Percentiles rank a stretch among this genome's conserved stretches.
These are phyloP conservation scores for Gallinago media DNA, from an alignment of 2,113 vertebrate species.

Conservation along the genomic window DNA sequence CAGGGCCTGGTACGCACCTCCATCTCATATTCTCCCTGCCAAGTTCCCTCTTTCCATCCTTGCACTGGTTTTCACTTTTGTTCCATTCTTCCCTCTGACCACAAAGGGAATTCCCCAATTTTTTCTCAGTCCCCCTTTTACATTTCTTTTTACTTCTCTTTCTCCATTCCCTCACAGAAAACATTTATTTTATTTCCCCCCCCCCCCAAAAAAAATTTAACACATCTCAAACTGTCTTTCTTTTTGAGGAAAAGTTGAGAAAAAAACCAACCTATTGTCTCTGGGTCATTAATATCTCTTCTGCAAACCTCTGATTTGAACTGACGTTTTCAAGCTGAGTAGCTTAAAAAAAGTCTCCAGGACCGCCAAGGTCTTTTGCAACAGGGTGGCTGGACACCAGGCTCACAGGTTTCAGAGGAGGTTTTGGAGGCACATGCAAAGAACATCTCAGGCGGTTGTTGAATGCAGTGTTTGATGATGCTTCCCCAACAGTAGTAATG, in stretches of 20 bases:
- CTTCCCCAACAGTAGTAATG: not conserved
- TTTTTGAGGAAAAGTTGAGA: not conserved
- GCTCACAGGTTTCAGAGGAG: rapidly evolving
- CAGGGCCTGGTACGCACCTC: not conserved
- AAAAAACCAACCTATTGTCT: not conserved
- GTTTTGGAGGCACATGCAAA: not conserved
- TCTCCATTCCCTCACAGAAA: not conserved
- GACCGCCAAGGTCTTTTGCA: not conserved
- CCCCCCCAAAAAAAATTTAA: too few relatives aligned
- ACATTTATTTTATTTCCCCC: not conserved
- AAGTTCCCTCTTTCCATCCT: not conserved
- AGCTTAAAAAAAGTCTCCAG: not conserved
- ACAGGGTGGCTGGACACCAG: not conserved
- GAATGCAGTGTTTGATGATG: not conserved
- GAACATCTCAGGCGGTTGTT: not conserved
- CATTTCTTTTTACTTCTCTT: not conserved
- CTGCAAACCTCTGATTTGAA: not conserved
- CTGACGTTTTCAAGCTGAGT: not conserved
- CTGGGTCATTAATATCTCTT: not conserved
- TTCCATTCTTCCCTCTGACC: not conserved
- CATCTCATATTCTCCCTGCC: not conserved
- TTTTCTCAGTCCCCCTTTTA: not conserved
- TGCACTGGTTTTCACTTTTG: rapidly evolving
- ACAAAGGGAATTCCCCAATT: not conserved
- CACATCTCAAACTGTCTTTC: not conserved